These are phyloP conservation scores for Drosophila pegasa DNA, from an alignment of 2,888 invertebrate species.

Conservation along the genomic window DNA sequence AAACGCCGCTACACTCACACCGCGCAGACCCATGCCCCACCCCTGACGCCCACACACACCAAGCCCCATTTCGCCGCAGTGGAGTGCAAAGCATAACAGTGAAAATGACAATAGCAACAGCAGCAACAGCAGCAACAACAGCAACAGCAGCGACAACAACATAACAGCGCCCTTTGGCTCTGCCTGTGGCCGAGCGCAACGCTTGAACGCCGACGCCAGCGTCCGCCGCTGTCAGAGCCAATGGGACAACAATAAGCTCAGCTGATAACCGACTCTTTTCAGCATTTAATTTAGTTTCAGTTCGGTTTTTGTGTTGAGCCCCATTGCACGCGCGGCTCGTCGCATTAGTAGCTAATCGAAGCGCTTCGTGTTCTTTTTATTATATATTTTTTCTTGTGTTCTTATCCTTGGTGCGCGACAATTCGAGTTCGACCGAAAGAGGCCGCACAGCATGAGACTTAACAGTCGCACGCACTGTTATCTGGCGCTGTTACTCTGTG, in stretches of 20 bases:
- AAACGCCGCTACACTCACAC: slow-evolving; percentile 15
- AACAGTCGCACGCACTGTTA: slow-evolving; percentile 23
- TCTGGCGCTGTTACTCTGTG: slow-evolving; percentile 35
- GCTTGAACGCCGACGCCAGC: slow-evolving; percentile 49
- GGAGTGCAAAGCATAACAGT: slow-evolving; percentile 32
- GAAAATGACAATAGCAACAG: slow-evolving; percentile 21
- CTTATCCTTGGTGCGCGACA: neutral
- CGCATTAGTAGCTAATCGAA: neutral
- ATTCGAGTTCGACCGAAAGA: neutral
- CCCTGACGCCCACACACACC: neutral
- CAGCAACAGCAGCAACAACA: slow-evolving; percentile 20
- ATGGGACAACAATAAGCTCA: slow-evolving; percentile 35
- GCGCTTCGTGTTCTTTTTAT: neutral
- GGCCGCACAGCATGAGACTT: slow-evolving; percentile 25
- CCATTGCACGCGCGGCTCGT: slow-evolving; percentile 60
- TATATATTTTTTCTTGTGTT: neutral
- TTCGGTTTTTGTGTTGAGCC: slow-evolving; percentile 70
- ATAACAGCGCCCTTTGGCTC: slow-evolving; percentile 42
- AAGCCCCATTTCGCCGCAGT: neutral
- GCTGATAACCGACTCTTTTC: slow-evolving; percentile 66
- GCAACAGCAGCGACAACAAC: slow-evolving; percentile 19
- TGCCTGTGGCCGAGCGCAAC: slow-evolving; percentile 42
- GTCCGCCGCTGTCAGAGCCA: slow-evolving; percentile 16
- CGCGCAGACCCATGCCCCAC: slow-evolving; percentile 2
- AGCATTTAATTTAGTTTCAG: slow-evolving; percentile 68